These are phyloP conservation scores for Hippotragus niger DNA, from an alignment of 2,113 vertebrate species.

Conservation along the genomic window DNA sequence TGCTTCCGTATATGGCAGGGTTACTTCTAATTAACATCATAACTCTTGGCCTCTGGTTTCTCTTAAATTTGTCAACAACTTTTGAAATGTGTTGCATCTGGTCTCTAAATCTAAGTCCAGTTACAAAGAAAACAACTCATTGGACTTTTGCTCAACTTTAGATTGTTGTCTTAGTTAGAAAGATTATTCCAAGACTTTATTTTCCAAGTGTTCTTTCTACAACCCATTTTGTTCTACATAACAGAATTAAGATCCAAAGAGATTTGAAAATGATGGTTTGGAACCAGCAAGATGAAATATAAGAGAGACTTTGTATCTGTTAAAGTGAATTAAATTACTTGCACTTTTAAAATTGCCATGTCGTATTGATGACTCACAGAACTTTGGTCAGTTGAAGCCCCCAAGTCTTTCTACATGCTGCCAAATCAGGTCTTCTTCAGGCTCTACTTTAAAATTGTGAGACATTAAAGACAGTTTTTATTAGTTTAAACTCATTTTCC, in stretches of 20 bases:
- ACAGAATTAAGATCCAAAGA: conserved; percentile 38
- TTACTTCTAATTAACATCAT: conserved; percentile 35
- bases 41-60: background rate
- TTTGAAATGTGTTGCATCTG: conserved; percentile 12
- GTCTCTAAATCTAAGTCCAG: conserved; percentile 3
- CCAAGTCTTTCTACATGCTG: background rate
- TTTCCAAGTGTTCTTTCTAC: conserved; percentile 33
- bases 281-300: conserved; percentile 46
- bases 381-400: conserved; percentile 24
- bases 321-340: conserved; percentile 39
- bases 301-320: conserved; percentile 22
- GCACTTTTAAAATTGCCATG: background rate
- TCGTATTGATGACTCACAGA: conserved; percentile 28
- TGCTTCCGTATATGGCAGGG: background rate
- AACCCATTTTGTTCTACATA: background rate
- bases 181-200: conserved; percentile 37
- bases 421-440: background rate
- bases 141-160: conserved; percentile 25
- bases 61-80: conserved; percentile 51
- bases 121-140: conserved; percentile 35
- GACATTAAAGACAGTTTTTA: conserved; percentile 12
- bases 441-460: conserved; percentile 38
- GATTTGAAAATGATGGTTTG: conserved; percentile 43
- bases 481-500: conserved; percentile 14
- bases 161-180: background rate